Base-by-base conservation (phyloP, 2,113 vertebrate species). In the Notarius lentiginosus region DNA sequence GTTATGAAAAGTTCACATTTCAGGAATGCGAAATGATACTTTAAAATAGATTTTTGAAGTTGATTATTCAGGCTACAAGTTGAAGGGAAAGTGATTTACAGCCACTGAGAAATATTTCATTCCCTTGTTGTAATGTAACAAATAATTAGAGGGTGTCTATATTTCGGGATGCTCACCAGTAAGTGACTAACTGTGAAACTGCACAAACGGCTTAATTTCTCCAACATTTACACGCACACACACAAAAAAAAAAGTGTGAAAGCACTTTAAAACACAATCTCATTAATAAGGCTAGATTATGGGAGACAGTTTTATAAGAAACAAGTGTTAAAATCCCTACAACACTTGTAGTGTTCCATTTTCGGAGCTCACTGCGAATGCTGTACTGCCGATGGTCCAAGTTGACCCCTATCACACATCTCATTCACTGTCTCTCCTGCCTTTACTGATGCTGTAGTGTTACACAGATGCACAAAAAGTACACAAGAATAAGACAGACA, bases 401-500 rank as follows among this genome's bases (percentile, higher is more conserved):
- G 14, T 72, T 20, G 18, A 53, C 41, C 58, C 1, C 7, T 49
- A 27, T 17, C 41, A 53, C 15, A 22, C n/a, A 22, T 55, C 41
- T 27, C 49, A 2, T 12, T 70, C 47, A 65, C 63, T 47, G 51
- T 24, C n/a, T 49, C 17, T 68, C 66, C 76, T 56, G 58, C 27
- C 24, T 49, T 80, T n/a, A 18, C 4, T 3, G 18, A 60, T 60
- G 53, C 51, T 49, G 56, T 82, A 87, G 79, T 82, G 79, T 82
- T 55, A 66, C 76, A 80, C 1, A 80, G 77, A 80, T 47, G 51
- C 84, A 56, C 12, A 18, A 58, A 80, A 70, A n/a, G 17, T n/a
- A 72, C 80, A 55, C 20, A 27, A 76, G 18, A 34, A 76, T 34
- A 63, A 75, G 27, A 53, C 89, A 87, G 89, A 90, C 41, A 77